Conservation (phyloP, 2,797 vertebrate genomes). For the Hydrocynus forskahlii region DNA sequence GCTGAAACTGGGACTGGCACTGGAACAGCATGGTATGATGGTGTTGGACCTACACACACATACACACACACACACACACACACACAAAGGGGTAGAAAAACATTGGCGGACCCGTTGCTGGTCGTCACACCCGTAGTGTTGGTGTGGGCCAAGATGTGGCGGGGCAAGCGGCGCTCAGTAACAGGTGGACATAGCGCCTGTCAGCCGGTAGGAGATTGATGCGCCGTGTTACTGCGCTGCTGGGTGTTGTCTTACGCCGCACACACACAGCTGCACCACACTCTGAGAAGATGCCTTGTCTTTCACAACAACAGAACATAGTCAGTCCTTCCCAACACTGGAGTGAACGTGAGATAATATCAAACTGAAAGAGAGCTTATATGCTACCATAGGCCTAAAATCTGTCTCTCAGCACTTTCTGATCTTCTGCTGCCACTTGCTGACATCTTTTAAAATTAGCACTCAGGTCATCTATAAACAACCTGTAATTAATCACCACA, state of each 20-base stretch:
- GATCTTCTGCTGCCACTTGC: too few relatives aligned
- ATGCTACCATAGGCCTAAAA: too few relatives aligned
- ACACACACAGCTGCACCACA: slow-evolving; percentile 57
- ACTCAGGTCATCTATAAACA: too few relatives aligned
- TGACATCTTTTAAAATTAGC: too few relatives aligned
- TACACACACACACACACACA: too few relatives aligned
- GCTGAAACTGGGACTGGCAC: neutral
- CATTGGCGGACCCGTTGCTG: slow-evolving; percentile 36
- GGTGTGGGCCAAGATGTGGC: slow-evolving; percentile 57
- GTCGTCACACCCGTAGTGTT: slow-evolving; percentile 39
- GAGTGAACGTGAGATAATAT: neutral
- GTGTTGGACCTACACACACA: slow-evolving; percentile 19
- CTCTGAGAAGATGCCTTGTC: slow-evolving; percentile 52
- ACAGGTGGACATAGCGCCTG: slow-evolving; percentile 84
- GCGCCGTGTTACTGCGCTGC: slow-evolving; percentile 67
- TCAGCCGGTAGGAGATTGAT: slow-evolving; percentile 80
- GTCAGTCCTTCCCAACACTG: slow-evolving; percentile 38
- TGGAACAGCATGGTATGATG: slow-evolving; percentile 16
- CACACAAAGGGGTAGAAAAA: slow-evolving; percentile 40
- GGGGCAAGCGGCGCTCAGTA: slow-evolving; percentile 61
- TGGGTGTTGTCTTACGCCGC: slow-evolving; percentile 78
- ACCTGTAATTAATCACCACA: too few relatives aligned
- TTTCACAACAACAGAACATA: slow-evolving; percentile 50
- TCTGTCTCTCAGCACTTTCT: too few relatives aligned
- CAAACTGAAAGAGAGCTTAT: neutral